A percentile compares a stretch with the other conserved stretches of the same genome.
phyloP scores from a whole-genome alignment of 2,113 vertebrate species.

The Pongo abelii region DNA sequence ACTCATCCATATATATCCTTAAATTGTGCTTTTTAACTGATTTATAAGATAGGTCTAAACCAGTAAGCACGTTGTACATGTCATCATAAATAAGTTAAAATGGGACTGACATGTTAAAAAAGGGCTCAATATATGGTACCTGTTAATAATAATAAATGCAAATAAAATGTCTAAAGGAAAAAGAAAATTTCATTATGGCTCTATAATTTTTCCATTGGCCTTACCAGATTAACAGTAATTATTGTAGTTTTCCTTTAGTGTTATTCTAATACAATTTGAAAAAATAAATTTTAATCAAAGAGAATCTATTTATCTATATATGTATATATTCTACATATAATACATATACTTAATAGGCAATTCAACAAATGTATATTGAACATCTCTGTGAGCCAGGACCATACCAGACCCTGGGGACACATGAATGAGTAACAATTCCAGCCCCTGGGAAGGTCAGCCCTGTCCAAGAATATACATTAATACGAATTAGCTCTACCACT shows the following conservation, averaged over 20 bases:
- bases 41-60: not conserved
- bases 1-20: not conserved
- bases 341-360: accelerated
- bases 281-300: not conserved
- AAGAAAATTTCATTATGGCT: no score
- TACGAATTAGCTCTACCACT: not conserved
- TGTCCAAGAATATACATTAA: no score
- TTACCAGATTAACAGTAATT: not conserved
- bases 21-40: not conserved
- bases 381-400: not conserved
- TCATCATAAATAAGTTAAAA: no score
- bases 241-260: not conserved
- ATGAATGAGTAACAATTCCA: accelerated
- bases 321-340: accelerated
- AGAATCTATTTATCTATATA: accelerated
- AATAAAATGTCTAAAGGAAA: not conserved
- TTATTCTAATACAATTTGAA: not conserved
- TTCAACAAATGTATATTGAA: accelerated
- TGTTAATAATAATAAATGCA: no score
- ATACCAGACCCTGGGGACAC: accelerated
- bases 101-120: no score
- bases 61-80: accelerated
- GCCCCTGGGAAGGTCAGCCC: not conserved
- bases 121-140: accelerated
- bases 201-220: accelerated